Percentiles rank a stretch among this genome's conserved stretches.
phyloP scores from a whole-genome alignment of 2,888 invertebrate genomes.

The Ernsta delagoae region DNA sequence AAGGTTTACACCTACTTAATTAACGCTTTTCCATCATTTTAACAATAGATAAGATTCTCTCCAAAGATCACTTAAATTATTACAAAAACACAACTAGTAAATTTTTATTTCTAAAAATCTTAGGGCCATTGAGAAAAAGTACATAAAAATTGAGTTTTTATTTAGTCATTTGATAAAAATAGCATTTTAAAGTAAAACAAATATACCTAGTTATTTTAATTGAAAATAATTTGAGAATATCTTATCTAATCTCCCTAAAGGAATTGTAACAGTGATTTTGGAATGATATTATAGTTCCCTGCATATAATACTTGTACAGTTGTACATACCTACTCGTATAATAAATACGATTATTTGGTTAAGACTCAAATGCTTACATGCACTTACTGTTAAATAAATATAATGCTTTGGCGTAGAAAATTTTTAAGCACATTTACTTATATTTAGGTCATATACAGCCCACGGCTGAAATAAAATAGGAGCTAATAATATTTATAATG shows the following conservation, averaged over 20 bases:
- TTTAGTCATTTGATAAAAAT: constrained; percentile 1
- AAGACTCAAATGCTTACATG: neutral
- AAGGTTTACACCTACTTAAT: constrained; percentile 59
- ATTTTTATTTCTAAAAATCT: constrained; percentile 21
- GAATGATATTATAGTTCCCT: constrained; percentile 31
- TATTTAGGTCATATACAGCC: too few relatives aligned
- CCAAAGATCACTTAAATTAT: constrained; percentile 2
- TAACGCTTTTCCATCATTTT: constrained; percentile 55
- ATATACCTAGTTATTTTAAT: constrained; percentile 5
- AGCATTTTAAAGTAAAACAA: constrained; percentile 13
- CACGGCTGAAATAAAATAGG: too few relatives aligned
- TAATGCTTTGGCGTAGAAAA: too few relatives aligned
- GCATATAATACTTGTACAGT: constrained; percentile 31
- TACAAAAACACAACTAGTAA: constrained; percentile 25
- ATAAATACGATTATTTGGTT: neutral
- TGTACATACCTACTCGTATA: neutral
- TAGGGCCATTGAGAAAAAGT: constrained; percentile 9
- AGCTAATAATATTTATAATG: too few relatives aligned
- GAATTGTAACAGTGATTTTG: neutral
- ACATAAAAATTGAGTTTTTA: constrained; percentile 15
- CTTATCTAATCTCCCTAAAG: neutral
- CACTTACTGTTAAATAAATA: too few relatives aligned
- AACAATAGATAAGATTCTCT: constrained; percentile 23
- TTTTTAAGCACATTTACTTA: too few relatives aligned
- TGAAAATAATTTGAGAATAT: neutral